These are phyloP conservation scores for Chiloscyllium punctatum DNA, from an alignment of 2,797 vertebrate genomes.

Conservation along the genomic window DNA sequence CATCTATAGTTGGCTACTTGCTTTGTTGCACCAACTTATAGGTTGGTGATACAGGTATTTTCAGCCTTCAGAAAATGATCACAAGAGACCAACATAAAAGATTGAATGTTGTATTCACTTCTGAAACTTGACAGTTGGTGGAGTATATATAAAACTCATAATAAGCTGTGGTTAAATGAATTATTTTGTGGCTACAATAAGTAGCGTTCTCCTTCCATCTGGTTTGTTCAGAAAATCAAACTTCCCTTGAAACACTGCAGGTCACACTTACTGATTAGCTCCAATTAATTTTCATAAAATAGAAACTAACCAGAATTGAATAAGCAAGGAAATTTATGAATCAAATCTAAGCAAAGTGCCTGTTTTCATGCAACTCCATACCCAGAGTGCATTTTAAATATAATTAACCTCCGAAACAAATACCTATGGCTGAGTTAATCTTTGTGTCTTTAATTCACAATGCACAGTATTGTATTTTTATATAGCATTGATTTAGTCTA, in stretches of 20 bases:
- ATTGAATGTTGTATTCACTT: neutral
- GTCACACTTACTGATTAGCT: neutral
- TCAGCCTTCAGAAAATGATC: neutral
- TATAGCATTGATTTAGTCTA: neutral
- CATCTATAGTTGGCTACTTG: neutral
- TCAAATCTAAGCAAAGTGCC: neutral
- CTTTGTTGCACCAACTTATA: neutral
- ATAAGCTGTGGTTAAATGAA: neutral
- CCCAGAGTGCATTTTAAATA: neutral
- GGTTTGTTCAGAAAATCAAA: neutral
- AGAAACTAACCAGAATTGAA: neutral
- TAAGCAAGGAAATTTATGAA: neutral
- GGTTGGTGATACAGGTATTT: neutral
- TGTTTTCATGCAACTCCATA: neutral
- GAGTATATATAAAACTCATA: neutral
- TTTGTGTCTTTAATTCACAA: neutral
- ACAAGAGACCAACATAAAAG: neutral
- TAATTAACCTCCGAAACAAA: neutral
- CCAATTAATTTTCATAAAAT: neutral
- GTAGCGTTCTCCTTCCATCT: neutral
- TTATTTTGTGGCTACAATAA: neutral
- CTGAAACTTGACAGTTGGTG: neutral
- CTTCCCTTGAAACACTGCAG: neutral
- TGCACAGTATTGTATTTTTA: neutral
- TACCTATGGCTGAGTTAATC: neutral